Conservation (phyloP, 1,140 invertebrate genomes). For the Chymomyza costata region DNA sequence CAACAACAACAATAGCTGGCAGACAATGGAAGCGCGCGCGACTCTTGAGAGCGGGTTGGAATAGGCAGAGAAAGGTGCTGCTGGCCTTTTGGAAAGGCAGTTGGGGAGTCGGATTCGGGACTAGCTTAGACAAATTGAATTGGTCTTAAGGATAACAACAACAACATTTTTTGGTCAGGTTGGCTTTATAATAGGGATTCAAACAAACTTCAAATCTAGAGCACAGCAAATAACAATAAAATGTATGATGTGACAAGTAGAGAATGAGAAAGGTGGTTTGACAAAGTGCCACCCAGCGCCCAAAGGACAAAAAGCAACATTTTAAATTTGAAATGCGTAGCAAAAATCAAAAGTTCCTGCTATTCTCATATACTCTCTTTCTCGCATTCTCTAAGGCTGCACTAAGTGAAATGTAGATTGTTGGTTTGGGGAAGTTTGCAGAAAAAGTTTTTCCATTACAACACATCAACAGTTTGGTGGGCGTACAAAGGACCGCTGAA, state of each 20-base stretch:
- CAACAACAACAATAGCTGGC: constrained; percentile 45
- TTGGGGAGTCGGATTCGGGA: no score
- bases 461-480: constrained; percentile 63
- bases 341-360: constrained; percentile 44
- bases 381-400: constrained; percentile 27
- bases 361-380: constrained; percentile 6
- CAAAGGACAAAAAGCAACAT: constrained; percentile 9
- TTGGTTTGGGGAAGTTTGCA: no score
- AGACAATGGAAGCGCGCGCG: constrained; percentile 44
- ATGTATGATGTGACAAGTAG: no score
- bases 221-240: no score
- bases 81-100: no score
- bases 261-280: no score
- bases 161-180: no score
- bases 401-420: constrained; percentile 66
- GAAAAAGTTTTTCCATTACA: constrained; percentile 71
- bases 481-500: constrained; percentile 64
- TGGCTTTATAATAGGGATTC: no score
- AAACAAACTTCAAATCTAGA: no score
- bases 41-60: constrained; percentile 40
- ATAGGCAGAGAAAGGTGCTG: constrained; percentile 23
- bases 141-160: no score
- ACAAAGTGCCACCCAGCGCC: not conserved
- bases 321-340: constrained; percentile 25
- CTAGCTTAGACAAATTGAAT: no score